Evolutionary conservation across 2,888 invertebrate species (phyloP), one percentile per base, ranked within the genome.

Genomic region (Cephus runcator): DNA sequence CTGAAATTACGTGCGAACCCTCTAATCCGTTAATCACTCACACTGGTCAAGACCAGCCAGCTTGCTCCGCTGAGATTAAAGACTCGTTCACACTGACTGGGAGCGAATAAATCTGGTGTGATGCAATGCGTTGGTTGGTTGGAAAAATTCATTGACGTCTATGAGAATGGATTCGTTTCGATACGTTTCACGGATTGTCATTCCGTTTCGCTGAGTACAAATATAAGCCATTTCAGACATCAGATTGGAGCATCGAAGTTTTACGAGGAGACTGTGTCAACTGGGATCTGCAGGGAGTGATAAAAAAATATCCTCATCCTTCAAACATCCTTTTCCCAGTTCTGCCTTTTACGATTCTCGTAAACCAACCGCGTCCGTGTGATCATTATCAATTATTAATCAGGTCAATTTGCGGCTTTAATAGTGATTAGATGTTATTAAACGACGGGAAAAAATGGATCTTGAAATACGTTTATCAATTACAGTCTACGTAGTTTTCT

Each of bases 281-380:
- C 9, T 36, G 56, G 12, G 34, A 69, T 69, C 73, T 73, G 75
- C 40, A 76, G 76, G 73, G 35, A 78, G 73, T 69, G 68, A 73
- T 83, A 77, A 81, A 82, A 35, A 83, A 79, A 80, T 82, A 69
- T 75, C 75, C 79, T 79, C 71, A 76, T 73, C 73, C 35, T 34
- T 6, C 75, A 31, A 34, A 78, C 75, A 79, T 74, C 23, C 23
- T 2, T 56, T 56, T 56, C 6, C 56, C 23, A 56, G 23, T 77
- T 78, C 80, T 78, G 77, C 69, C 77, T 71, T 83, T 83, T 82
- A 82, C 75, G 73, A 68, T 69, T 30, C 76, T 76, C 75, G 75
- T 77, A 76, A 77, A 78, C 75, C 77, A 73, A 74, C 33, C 68
- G 11, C 33, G 30, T 69, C 15, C 31, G 34, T 11, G 33, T 73